Evolutionary conservation across 2,888 invertebrate genomes (phyloP).

Genomic region (Tenthredo livida): DNA sequence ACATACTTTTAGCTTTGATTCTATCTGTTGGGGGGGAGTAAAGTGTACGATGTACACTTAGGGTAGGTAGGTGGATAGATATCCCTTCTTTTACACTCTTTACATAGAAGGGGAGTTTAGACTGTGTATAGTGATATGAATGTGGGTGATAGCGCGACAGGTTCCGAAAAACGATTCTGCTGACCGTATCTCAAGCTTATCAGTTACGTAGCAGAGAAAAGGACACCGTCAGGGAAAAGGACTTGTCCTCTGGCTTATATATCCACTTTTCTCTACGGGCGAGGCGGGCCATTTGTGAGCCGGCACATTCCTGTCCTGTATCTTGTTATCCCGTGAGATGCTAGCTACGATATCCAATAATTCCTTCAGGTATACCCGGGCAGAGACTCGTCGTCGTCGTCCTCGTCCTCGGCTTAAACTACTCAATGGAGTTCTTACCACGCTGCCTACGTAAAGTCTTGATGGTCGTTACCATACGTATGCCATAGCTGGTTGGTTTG

Average conservation of each 20-base stretch:
- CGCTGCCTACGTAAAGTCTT: slow-evolving; percentile 46
- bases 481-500: neutral
- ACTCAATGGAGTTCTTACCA: slow-evolving; percentile 39
- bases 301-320: slow-evolving; percentile 62
- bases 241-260: slow-evolving; percentile 31
- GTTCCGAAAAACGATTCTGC: slow-evolving; percentile 46
- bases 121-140: slow-evolving; percentile 5
- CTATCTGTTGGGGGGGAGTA: slow-evolving; percentile 28
- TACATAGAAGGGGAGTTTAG: slow-evolving; percentile 4
- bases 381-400: slow-evolving; percentile 22
- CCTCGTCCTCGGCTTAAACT: slow-evolving; percentile 39
- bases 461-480: slow-evolving; percentile 48
- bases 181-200: slow-evolving; percentile 41
- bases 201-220: slow-evolving; percentile 16
- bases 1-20: slow-evolving; percentile 24
- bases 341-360: slow-evolving; percentile 61
- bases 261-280: slow-evolving; percentile 36
- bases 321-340: slow-evolving; percentile 64
- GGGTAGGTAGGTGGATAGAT: neutral
- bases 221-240: slow-evolving; percentile 20
- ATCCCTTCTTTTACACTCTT: slow-evolving; percentile 19
- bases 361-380: slow-evolving; percentile 54
- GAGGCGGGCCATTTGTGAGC: slow-evolving; percentile 60
- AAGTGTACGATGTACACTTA: neutral
- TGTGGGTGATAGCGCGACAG: slow-evolving; percentile 26